Base-by-base conservation (phyloP, 2,888 invertebrate genomes). In the Octodonta nipae region DNA sequence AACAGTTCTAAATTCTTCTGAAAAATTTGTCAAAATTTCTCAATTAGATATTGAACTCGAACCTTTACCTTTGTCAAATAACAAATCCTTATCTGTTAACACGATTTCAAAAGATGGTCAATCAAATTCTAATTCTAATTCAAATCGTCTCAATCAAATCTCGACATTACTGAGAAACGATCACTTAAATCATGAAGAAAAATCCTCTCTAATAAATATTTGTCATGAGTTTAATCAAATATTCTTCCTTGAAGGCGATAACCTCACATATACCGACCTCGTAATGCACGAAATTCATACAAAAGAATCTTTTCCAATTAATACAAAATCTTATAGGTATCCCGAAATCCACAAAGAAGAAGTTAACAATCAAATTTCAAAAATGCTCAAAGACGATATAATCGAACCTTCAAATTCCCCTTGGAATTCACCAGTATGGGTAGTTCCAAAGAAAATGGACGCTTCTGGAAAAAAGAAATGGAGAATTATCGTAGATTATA, bases 341-440 rank as follows among this genome's bases (percentile, higher is more conserved):
- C 52, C 48, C 5, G 40, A 53, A 37, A 31, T 45, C 8, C 49
- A 50, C 32, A 51, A 54, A 40, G 30, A 38, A 13, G 52, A 54
- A 37, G 42, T 54, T 12, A 32, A 49, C 4, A 40, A 37, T 14
- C 47, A 54, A 45, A 48, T 54, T 5, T 2, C 33, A 1, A 43
- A 49, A 40, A 49, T 26, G 37, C 24, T 44, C 12, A 27, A 40
- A 25, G 37, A 51, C 37, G 35, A 42, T 13, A 51, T 52, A 16
- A 49, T 52, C 17, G 33, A 36, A 43, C 36, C 38, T 13, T 46
- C 45, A 1, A 41, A 28, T 32, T 49, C 42, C 15, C 48, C 47
- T 5, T 51, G 42, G 34, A 43, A 40, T 30, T 37, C 41, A 5
- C 45, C 48, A n/a, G 15, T 46, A 3, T 44, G 43, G 43, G 34